Percentiles rank a stretch among this genome's conserved stretches.
These are phyloP conservation scores for Atherinosoma microstoma DNA, from an alignment of 2,797 vertebrate genomes.

Conservation along the genomic window DNA sequence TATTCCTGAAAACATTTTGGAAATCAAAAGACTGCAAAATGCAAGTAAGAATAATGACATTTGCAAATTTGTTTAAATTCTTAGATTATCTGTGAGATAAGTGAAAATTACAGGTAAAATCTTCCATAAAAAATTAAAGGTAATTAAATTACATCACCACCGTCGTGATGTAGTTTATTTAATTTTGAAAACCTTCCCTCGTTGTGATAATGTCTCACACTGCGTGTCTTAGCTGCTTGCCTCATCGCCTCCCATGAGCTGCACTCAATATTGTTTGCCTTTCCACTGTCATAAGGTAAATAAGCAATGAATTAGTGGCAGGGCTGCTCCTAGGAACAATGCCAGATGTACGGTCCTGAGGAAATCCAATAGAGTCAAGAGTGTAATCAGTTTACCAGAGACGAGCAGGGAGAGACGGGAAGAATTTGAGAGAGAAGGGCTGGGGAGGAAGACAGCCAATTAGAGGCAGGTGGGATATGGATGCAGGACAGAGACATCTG, in stretches of 20 bases:
- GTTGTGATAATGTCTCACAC: constrained; percentile 35
- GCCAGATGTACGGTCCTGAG: constrained; percentile 78
- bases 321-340: constrained; percentile 69
- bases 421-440: constrained; percentile 29
- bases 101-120: constrained; percentile 35
- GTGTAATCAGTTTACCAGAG: constrained; percentile 78
- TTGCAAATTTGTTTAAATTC: constrained; percentile 38
- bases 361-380: constrained; percentile 78
- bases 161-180: constrained; percentile 36
- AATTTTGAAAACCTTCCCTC: constrained; percentile 43
- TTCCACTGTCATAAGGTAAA: constrained; percentile 78
- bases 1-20: constrained; percentile 22
- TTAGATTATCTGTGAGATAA: constrained; percentile 33
- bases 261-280: constrained; percentile 73
- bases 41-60: constrained; percentile 30
- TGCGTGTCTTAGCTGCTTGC: constrained; percentile 21
- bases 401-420: constrained; percentile 51
- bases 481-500: constrained; percentile 23
- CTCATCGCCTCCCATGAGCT: constrained; percentile 52
- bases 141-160: constrained; percentile 42
- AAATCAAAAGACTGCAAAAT: constrained; percentile 14
- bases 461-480: constrained; percentile 32
- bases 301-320: constrained; percentile 78
- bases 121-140: constrained; percentile 35
- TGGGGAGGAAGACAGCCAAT: constrained; percentile 47